Conservation (phyloP, 1,140 invertebrate species). For the Matsumurasca onukii region DNA sequence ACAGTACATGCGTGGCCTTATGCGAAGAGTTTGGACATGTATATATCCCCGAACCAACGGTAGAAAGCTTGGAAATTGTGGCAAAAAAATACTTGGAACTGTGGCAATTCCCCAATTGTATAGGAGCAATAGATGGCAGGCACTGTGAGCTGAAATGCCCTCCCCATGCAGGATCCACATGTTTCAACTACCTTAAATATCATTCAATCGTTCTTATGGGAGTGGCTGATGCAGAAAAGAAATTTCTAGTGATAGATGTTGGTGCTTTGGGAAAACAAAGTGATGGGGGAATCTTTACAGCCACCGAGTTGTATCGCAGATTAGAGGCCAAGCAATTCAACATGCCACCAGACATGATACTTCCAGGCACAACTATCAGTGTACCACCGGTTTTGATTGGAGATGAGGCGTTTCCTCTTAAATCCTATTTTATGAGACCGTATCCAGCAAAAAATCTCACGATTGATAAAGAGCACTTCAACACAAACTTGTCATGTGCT, state of each 20-base stretch:
- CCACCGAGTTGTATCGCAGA: conserved; percentile 22
- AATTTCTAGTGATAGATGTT: conserved; percentile 43
- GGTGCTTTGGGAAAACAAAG: conserved; percentile 41
- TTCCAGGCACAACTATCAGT: conserved; percentile 36
- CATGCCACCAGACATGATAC: conserved; percentile 28
- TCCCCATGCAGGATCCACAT: conserved; percentile 37
- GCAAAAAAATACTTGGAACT: conserved; percentile 39
- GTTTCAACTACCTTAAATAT: conserved; percentile 25
- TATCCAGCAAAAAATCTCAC: conserved; percentile 40
- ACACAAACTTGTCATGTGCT: conserved; percentile 46
- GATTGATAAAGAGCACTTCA: conserved; percentile 46
- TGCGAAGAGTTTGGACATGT: conserved; percentile 18
- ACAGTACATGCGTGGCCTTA: conserved; percentile 31
- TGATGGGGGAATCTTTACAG: conserved; percentile 32
- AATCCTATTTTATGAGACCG: conserved; percentile 31
- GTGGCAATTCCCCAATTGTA: conserved; percentile 50
- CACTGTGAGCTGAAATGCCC: conserved; percentile 43
- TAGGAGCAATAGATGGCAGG: conserved; percentile 47
- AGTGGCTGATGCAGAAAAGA: conserved; percentile 42
- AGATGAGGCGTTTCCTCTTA: conserved; percentile 41
- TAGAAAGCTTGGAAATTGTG: conserved; percentile 39
- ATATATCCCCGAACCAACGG: conserved; percentile 32
- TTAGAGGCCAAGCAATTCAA: conserved; percentile 28
- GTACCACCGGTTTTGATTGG: conserved; percentile 37
- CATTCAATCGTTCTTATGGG: conserved; percentile 44